phyloP scores from a whole-genome alignment of 1,140 invertebrate species.

The Ips nitidus region DNA sequence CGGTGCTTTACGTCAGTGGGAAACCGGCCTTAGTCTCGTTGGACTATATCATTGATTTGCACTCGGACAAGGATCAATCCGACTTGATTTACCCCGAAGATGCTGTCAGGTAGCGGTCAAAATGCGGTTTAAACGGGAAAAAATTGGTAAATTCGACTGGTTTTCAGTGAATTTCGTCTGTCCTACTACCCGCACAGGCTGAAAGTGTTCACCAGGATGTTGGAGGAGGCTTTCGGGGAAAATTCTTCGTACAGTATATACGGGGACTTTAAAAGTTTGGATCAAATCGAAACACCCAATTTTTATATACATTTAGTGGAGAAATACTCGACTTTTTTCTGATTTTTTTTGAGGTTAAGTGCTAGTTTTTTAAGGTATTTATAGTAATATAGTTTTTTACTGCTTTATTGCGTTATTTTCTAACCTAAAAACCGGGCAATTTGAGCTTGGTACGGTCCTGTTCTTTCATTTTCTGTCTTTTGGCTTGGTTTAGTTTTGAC shows the following conservation, averaged over 20 bases:
- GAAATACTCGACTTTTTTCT: constrained; percentile 54
- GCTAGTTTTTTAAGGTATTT: constrained; percentile 12
- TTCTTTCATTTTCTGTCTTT: too few relatives aligned
- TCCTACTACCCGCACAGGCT: constrained; percentile 85
- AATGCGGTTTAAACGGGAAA: background rate
- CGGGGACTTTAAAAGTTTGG: constrained; percentile 77
- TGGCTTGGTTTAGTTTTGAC: too few relatives aligned
- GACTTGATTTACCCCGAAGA: constrained; percentile 38
- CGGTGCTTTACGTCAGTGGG: constrained; percentile 73
- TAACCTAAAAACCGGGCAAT: too few relatives aligned
- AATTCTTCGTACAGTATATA: constrained; percentile 69
- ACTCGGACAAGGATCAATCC: constrained; percentile 37
- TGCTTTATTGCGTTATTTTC: constrained; percentile 1
- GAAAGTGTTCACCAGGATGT: constrained; percentile 67
- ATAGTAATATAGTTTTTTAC: constrained; percentile 2
- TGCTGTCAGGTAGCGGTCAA: constrained; percentile 39
- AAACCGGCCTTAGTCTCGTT: constrained; percentile 73
- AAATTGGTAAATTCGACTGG: background rate
- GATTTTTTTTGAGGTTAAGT: background rate
- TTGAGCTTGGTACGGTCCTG: too few relatives aligned
- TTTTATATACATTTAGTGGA: constrained; percentile 85
- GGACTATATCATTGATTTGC: constrained; percentile 71
- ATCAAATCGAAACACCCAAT: constrained; percentile 65
- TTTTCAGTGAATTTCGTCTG: constrained; percentile 75
- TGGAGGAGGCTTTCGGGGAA: constrained; percentile 70